Evolutionary conservation across 2,113 vertebrate genomes (phyloP).

Genomic region (Vulpes vulpes): DNA sequence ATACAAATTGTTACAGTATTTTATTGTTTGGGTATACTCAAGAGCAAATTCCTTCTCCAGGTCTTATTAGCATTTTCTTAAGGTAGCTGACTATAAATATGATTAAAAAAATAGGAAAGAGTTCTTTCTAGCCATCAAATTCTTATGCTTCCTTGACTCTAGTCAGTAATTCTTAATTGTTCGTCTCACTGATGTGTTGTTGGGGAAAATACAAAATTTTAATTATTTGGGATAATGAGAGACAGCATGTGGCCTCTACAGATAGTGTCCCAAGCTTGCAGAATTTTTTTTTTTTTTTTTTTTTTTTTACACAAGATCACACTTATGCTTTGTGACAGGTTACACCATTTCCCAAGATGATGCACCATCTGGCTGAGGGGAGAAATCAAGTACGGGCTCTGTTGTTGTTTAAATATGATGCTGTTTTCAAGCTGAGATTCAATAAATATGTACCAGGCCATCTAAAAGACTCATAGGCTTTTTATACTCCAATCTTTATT

Average conservation of each 20-base stretch:
- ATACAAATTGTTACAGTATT: background rate
- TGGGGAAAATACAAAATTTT: constrained; percentile 34
- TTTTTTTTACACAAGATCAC: constrained; percentile 60
- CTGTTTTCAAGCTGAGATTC: constrained; percentile 81
- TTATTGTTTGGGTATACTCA: background rate
- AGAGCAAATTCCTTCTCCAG: background rate
- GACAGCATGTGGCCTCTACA: background rate
- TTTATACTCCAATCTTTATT: background rate
- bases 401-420: constrained; percentile 70
- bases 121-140: background rate
- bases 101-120: background rate
- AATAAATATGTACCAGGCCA: constrained; percentile 51
- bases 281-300: background rate
- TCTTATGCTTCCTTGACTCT: background rate
- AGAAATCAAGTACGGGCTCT: constrained; percentile 56
- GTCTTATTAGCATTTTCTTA: background rate
- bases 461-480: background rate
- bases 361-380: constrained; percentile 77
- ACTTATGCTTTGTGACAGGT: constrained; percentile 79
- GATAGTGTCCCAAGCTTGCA: background rate
- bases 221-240: constrained; percentile 66
- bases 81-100: background rate
- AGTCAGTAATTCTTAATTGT: constrained; percentile 44
- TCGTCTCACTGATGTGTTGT: background rate
- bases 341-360: constrained; percentile 76